Evolutionary conservation across 2,888 invertebrate genomes (phyloP), one percentile per base, ranked within the genome.

Genomic region (Pandemis corylana): DNA sequence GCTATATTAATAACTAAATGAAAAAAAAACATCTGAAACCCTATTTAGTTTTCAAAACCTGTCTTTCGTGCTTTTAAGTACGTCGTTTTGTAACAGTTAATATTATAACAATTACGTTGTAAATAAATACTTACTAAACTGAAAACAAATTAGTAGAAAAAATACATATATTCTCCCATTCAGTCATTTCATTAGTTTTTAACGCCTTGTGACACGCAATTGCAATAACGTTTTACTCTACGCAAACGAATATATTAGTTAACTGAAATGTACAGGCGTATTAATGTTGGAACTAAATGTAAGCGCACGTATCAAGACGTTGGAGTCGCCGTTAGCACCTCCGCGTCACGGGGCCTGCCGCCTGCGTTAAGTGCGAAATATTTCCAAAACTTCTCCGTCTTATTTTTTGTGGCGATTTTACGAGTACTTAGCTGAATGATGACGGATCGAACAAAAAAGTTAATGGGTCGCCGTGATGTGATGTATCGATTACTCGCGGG

Each of bases 361-460:
- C 68, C 49, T 64, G 20, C 67, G 66, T 77, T 82, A 80, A 86
- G 85, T 86, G 88, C 88, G 84, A 87, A 89, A 86, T 84, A 82
- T 83, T 73, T 81, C 80, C 77, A 78, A 76, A 75, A 67, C 75
- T 75, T 71, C 71, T 66, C 67, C 71, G 53, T 67, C 66, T 53
- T 71, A 77, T 76, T 78, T 77, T 77, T 77, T 76, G 76, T 78
- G 74, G 68, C 74, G 64, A 63, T 72, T 81, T 80, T 79, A 83
- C 81, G 79, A 83, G 82, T 80, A 80, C 78, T 82, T 84, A 83
- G 84, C 83, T 82, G 85, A 78, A 79, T 79, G 82, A 81, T 78
- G 84, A 81, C 77, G 80, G 79, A 77, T 65, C 49, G 72, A 66
- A 77, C 78, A 81, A 85, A 82, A 84, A 83, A 79, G 20, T 73